phyloP scores from a whole-genome alignment of 2,888 invertebrate species.

The Coenonympha arcania region DNA sequence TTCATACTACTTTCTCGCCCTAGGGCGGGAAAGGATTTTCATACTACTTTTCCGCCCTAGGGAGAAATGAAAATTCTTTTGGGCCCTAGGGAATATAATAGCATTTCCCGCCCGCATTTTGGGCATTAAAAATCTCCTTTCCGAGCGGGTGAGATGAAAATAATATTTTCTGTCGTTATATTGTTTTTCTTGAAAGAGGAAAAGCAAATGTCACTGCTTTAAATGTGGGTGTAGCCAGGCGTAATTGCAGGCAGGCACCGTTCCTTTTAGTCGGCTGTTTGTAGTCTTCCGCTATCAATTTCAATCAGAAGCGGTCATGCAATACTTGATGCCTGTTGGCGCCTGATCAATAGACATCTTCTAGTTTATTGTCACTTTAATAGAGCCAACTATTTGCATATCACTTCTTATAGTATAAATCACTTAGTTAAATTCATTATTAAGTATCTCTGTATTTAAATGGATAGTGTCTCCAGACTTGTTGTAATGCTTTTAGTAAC shows the following conservation, averaged over 20 bases:
- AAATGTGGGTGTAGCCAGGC: constrained; percentile 20
- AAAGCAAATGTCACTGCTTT: constrained; percentile 13
- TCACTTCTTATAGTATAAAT: neutral
- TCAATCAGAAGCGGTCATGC: constrained; percentile 50
- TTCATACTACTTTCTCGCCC: too few relatives aligned
- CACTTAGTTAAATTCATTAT: too few relatives aligned
- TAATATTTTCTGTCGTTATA: too few relatives aligned
- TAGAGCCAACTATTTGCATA: neutral
- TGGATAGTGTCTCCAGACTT: too few relatives aligned
- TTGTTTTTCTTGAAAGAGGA: neutral
- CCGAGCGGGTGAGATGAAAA: too few relatives aligned
- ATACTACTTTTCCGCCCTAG: too few relatives aligned
- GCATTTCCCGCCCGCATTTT: too few relatives aligned
- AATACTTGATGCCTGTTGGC: constrained; percentile 25
- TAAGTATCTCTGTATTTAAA: too few relatives aligned
- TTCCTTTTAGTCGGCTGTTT: constrained; percentile 22
- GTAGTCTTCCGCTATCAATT: constrained; percentile 50
- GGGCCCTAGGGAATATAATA: too few relatives aligned
- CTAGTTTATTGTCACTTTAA: constrained; percentile 7
- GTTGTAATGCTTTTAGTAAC: neutral
- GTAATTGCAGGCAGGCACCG: constrained; percentile 12
- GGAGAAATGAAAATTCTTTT: too few relatives aligned
- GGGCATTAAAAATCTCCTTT: too few relatives aligned
- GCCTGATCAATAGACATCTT: constrained; percentile 10
- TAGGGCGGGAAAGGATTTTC: too few relatives aligned